phyloP scores from a whole-genome alignment of 2,113 vertebrate species.

The Desmodus rotundus region DNA sequence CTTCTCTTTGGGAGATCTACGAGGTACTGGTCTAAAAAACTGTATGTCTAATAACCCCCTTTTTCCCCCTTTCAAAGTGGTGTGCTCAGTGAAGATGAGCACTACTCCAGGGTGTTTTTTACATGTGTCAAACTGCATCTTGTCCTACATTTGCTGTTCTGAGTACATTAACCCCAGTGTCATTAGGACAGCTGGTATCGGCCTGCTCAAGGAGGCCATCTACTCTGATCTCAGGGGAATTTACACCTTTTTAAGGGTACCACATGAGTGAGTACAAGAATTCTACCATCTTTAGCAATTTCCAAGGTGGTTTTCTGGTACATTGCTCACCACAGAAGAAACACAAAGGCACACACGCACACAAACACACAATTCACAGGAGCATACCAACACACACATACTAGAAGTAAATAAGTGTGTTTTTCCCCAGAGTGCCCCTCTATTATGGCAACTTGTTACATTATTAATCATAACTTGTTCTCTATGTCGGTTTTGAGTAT shows the following conservation, averaged over 20 bases:
- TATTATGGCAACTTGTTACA: background rate
- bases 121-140: background rate
- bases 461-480: background rate
- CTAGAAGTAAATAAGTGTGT: background rate
- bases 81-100: background rate
- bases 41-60: background rate
- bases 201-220: background rate
- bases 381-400: background rate
- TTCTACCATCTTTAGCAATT: background rate
- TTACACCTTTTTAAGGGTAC: background rate
- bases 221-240: background rate
- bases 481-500: background rate
- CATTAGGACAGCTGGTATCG: background rate
- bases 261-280: background rate
- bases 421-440: background rate
- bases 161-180: background rate
- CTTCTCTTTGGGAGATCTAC: background rate
- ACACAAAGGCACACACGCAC: background rate
- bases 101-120: background rate
- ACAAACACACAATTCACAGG: background rate
- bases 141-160: background rate
- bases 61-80: background rate
- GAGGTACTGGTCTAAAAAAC: background rate
- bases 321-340: background rate
- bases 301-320: background rate